Evolutionary conservation across 2,888 invertebrate species (phyloP), one percentile per base, ranked within the genome.

Genomic region (Chouioia cunea): DNA sequence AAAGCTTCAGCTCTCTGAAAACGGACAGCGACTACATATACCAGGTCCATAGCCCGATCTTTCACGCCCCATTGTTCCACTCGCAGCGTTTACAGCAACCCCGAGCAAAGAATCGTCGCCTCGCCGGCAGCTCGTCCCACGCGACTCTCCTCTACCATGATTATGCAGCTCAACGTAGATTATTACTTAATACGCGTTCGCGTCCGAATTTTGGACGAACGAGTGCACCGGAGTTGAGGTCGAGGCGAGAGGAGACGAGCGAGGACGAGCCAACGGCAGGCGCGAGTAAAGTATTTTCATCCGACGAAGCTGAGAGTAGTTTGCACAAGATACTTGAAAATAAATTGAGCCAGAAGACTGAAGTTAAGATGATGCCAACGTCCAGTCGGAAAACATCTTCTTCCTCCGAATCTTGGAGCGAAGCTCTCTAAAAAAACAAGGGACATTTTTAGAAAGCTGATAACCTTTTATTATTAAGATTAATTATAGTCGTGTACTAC

Each of bases 21-120:
- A 92, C 92, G 48, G 92, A 92, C 86, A 92, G 92, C 73, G 92
- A 92, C 83, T 92, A 92, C 81, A 92, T 92, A 78, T 92, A 91
- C 86, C 92, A 92, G 89, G 92, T 91, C 84, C 84, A 84, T 85
- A 83, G 83, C 76, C 84, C 85, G 78, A 82, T 80, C 80, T 82
- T 82, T 82, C 81, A 85, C 78, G 81, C 81, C 79, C 83, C 84
- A 64, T 75, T 84, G 71, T 81, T 81, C 73, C 81, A 82, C 74
- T 80, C 83, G 59, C 80, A 80, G 67, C 75, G 78, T 66, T 74
- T 79, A 68, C 36, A 36, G 10, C 36, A 36, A 6, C 36, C 36
- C 36, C 6, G 1, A 12, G 50, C 50, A 16, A n/a, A 83, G 80
- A 75, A 22, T 47, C 50, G 47, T 47, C 27, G 18, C 16, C 50